A percentile compares a stretch with the other conserved stretches of the same genome.
phyloP scores from a whole-genome alignment of 2,113 vertebrate species.

The Callionymus lyra region DNA sequence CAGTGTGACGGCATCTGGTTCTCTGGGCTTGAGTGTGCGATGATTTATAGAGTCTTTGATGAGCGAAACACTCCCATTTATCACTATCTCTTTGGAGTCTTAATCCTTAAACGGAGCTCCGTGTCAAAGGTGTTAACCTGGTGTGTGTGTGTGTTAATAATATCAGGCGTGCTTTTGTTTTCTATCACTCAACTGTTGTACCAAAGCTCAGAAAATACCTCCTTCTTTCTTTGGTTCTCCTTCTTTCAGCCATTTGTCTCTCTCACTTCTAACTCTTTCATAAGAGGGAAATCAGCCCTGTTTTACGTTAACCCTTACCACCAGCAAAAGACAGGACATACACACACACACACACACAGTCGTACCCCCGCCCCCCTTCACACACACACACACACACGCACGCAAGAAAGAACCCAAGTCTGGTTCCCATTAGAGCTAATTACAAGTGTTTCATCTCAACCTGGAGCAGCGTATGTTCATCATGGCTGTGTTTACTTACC shows the following conservation, averaged over 20 bases:
- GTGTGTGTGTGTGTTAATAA: constrained; percentile 23
- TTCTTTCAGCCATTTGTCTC: constrained; percentile 18
- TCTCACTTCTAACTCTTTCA: constrained; percentile 23
- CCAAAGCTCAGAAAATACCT: constrained; percentile 17
- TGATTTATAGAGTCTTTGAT: constrained; percentile 56
- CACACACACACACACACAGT: constrained; percentile 51
- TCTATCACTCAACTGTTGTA: neutral
- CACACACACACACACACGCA: constrained; percentile 29
- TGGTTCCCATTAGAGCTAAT: constrained; percentile 98
- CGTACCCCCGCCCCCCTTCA: no score
- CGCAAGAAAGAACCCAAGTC: constrained; percentile 49
- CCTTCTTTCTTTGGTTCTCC: constrained; percentile 8
- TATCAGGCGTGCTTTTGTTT: constrained; percentile 13
- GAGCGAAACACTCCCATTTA: constrained; percentile 44
- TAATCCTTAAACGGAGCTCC: constrained; percentile 12
- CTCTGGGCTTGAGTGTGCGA: constrained; percentile 41
- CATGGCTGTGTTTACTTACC: constrained; percentile 1
- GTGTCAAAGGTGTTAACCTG: constrained; percentile 37
- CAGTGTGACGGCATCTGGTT: constrained; percentile 52
- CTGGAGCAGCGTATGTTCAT: constrained; percentile 55
- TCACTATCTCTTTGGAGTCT: constrained; percentile 21
- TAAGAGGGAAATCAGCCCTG: constrained; percentile 51
- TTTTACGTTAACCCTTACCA: constrained; percentile 62
- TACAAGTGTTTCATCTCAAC: constrained; percentile 98
- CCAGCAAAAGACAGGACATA: constrained; percentile 33